Base-by-base conservation (phyloP, 2,113 vertebrate genomes). In the Aythya baeri region DNA sequence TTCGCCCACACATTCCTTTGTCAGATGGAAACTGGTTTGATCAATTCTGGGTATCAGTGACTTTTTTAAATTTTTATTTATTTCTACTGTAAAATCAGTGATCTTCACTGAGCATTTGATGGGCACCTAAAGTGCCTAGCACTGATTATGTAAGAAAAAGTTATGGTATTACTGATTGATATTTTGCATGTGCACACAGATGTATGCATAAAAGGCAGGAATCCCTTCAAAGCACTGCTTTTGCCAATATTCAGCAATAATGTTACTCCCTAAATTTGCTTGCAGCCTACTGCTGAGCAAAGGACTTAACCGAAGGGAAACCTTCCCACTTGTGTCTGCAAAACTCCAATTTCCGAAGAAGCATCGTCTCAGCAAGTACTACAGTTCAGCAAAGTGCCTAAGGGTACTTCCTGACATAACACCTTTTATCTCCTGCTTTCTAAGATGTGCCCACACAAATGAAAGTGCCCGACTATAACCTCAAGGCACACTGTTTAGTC, bases 351-450 rank as follows among this genome's bases (percentile, higher is more conserved):
- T 92, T 96, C 50, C 49, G 36, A 68, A 88, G 61, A 83, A 43
- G 1, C 23, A 5, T 16, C 55, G 6, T 77, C 44, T 46, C 57
- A 83, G 77, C 43, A 59, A 61, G 57, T 31, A 63, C 6, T 21
- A 8, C 54, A 20, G 67, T 83, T 41, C 76, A 84, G 68, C 23
- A n/a, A 11, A 71, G 29, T 59, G 17, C 58, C 55, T 44, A 71
- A 88, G 57, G 25, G 13, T 36, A 68, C 27, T 34, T 59, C 78
- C 62, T 91, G 54, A 83, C 23, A 26, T 25, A 13, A 81, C 41
- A 57, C 18, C 12, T 93, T 83, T 81, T 84, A 32, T 88, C 65
- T 94, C 72, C 50, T 61, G 43, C 55, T 85, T 91, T 81, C 85
- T 66, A 38, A 75, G 84, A 72, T 31, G 23, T 25, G 22, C n/a